Base-by-base conservation (phyloP, 2,113 vertebrate species). In the Gymnorhina tibicen region DNA sequence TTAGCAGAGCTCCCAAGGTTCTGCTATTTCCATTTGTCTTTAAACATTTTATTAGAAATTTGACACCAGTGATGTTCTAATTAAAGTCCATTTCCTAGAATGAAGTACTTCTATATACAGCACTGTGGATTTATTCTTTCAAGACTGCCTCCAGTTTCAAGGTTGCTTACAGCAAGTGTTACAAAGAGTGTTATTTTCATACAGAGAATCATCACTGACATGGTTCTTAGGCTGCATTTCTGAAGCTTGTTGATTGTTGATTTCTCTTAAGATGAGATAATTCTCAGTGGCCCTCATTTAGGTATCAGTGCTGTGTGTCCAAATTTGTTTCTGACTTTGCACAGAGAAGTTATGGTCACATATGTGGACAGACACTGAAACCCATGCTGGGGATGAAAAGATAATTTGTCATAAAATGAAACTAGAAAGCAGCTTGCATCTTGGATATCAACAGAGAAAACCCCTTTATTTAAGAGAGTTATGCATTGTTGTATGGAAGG, bases 21-120 rank as follows among this genome's bases (percentile, higher is more conserved):
- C 79, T 49, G 18, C 91, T 95, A 95, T 97, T 79, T 96, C 64
- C 32, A 82, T 97, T 97, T 96, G 87, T 95, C 95, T 97, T 95
- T 88, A 95, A 97, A 95, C 88, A 95, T 97, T 97, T 94, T 96
- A 97, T 97, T 97, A 96, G 93, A 96, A 97, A 97, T 96, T 94
- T 97, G 96, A 96, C 95, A 96, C 56, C 60, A 92, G 55, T 86
- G 91, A 92, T 94, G 91, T 91, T 97, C 90, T 95, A 98, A 97
- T 97, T 97, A 97, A 98, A 97, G 95, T 94, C 92, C 80, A 79
- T 97, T 96, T 91, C 85, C 82, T 90, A 94, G 85, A 77, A 94
- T 96, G 55, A 96, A 92, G 91, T 83, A 39, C 27, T 93, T 69
- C 83, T 63, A 44, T 42, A 63, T 78, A 75, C 75, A 93, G 52